A percentile compares a stretch with the other conserved stretches of the same genome.
Conservation (phyloP, 2,888 invertebrate genomes). For the Pandemis cinnamomeana region DNA sequence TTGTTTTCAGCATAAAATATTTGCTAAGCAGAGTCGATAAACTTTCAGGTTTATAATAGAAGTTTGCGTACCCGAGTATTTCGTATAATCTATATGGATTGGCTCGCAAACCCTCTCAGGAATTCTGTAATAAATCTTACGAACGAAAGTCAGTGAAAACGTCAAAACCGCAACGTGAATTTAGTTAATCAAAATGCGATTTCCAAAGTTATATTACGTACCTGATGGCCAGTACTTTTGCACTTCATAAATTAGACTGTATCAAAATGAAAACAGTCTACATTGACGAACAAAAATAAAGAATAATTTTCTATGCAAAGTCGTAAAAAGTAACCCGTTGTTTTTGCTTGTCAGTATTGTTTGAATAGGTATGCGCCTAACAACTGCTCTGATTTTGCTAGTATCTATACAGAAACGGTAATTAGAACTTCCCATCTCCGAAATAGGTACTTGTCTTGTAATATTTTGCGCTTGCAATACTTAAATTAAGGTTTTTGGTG, state of each 20-base stretch:
- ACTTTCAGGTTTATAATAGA: constrained; percentile 15
- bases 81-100: constrained; percentile 22
- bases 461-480: too few species aligned
- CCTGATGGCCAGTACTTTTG: neutral
- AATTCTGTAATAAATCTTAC: constrained; percentile 36
- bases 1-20: neutral
- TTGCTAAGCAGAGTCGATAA: neutral
- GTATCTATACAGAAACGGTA: too few species aligned
- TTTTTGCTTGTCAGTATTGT: too few species aligned
- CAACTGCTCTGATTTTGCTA: too few species aligned
- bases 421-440: too few species aligned
- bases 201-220: neutral
- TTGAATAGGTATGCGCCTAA: too few species aligned
- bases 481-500: too few species aligned
- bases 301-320: too few species aligned
- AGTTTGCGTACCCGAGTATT: constrained; percentile 7
- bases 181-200: constrained; percentile 28
- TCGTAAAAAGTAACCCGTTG: too few species aligned
- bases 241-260: neutral
- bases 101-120: constrained; percentile 21
- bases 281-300: too few species aligned
- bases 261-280: neutral
- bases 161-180: constrained; percentile 31
- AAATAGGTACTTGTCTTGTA: too few species aligned
- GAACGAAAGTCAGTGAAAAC: constrained; percentile 24